Base-by-base conservation (phyloP, 2,113 vertebrate species). In the Chionodraco myersi region DNA sequence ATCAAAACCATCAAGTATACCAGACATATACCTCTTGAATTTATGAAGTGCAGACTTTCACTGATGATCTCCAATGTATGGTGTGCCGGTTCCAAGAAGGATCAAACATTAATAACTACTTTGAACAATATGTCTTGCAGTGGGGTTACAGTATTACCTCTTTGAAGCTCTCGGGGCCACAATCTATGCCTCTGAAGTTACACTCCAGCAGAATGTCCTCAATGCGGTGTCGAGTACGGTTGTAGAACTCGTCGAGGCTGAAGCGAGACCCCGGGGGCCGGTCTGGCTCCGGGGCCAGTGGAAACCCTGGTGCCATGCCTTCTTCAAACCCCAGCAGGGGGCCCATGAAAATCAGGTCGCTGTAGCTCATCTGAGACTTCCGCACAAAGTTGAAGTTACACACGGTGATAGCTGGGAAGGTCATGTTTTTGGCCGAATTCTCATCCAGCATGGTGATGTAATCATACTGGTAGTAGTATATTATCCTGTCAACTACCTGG, bases 131-230 rank as follows among this genome's bases (percentile, higher is more conserved):
- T 23, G 51, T 8, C 1, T 67, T 5, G 2, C 51, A 1, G 10
- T 44, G 36, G 23, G 30, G 0, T 77, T 52, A 34, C 6, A 12
- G 21, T 44, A 41, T 21, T 95, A 99, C 98, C 97, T 95, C 96
- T 8, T 83, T 93, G 77, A 99, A 99, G 92, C 95, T 93, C n/a
- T 96, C 91, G 0, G 96, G 92, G 34, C 96, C 96, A 0, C 98
- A 99, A 6, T 91, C 96, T 21, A 91, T 62, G 48, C 97, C 96
- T 2, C 95, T 94, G 89, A 96, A 99, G 58, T 83, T 91, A 73
- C 98, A 99, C 65, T 96, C 96, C 79, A 99, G 95, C 91, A 99
- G 93, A 94, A 99, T 99, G 60, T 99, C 97, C 21, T 97, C 96
- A 16, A 99, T 96, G 79, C 93, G 96, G 88, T 98, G 96, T 53